Conservation (phyloP, 2,797 vertebrate species). For the Pachyuromys duprasi region DNA sequence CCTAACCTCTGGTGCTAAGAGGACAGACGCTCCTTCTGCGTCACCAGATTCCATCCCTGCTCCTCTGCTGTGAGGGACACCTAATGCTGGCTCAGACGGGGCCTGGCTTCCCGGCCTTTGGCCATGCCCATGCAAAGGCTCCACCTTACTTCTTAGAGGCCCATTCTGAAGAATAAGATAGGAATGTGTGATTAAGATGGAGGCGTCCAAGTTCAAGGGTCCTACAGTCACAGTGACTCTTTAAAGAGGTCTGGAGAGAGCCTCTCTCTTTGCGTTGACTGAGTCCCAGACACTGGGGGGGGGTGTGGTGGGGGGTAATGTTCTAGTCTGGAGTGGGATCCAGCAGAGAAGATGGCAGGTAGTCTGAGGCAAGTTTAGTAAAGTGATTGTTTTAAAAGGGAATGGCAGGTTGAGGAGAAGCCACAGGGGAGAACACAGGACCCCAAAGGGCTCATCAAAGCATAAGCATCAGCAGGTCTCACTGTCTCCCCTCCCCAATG, state of each 20-base stretch:
- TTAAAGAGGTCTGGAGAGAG: neutral
- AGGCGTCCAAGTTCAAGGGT: neutral
- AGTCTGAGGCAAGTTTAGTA: neutral
- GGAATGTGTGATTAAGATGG: neutral
- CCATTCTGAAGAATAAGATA: constrained; percentile 1
- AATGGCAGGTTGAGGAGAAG: neutral
- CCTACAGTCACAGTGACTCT: neutral
- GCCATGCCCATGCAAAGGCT: neutral
- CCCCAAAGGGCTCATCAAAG: neutral
- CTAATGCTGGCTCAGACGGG: neutral
- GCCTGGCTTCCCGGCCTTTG: neutral
- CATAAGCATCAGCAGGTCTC: neutral
- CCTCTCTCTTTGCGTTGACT: neutral
- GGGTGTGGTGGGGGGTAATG: too few species aligned
- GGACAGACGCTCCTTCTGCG: neutral
- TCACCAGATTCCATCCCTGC: neutral
- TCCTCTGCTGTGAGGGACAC: neutral
- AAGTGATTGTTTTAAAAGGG: constrained; percentile 44
- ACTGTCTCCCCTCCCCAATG: neutral
- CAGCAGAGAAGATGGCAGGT: neutral
- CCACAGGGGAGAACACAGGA: neutral
- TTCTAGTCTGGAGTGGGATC: neutral
- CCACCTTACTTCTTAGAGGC: neutral
- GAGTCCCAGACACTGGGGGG: neutral
- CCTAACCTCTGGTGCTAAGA: neutral